Evolutionary conservation across 1,140 invertebrate species (phyloP).

Genomic region (Zaprionus camerounensis): DNA sequence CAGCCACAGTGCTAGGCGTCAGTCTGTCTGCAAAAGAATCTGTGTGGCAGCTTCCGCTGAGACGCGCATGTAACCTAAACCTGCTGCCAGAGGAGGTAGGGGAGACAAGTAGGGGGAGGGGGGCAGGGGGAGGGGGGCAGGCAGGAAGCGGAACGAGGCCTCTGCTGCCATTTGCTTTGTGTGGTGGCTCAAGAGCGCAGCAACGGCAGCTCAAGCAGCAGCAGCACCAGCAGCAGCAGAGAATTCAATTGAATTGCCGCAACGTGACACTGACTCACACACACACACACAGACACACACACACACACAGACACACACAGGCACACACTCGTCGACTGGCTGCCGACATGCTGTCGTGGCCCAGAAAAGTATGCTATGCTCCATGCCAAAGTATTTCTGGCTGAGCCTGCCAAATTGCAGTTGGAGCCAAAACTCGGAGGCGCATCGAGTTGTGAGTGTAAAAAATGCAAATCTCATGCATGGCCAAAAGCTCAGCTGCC

Average conservation of each 20-base stretch:
- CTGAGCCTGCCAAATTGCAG: slow-evolving; percentile 67
- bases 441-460: slow-evolving; percentile 21
- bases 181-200: slow-evolving; percentile 55
- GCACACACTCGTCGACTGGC: not conserved
- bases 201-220: slow-evolving; percentile 36
- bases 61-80: slow-evolving; percentile 1
- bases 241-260: slow-evolving; percentile 80
- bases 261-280: slow-evolving; percentile 50
- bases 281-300: slow-evolving; percentile 31
- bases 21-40: slow-evolving; percentile 22
- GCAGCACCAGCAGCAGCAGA: slow-evolving; percentile 10
- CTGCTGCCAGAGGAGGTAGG: not conserved
- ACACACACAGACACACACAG: slow-evolving; percentile 21
- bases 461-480: slow-evolving; percentile 82
- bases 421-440: not conserved
- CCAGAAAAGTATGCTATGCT: slow-evolving; percentile 77
- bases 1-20: slow-evolving; percentile 18
- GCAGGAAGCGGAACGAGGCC: not conserved
- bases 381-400: slow-evolving; percentile 56
- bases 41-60: slow-evolving; percentile 15
- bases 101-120: no score
- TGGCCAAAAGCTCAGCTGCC: slow-evolving; percentile 63
- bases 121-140: no score
- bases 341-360: slow-evolving; percentile 50
- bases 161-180: slow-evolving; percentile 48